These are phyloP conservation scores for Erpornis zantholeuca DNA, from an alignment of 2,113 vertebrate species.

Conservation along the genomic window DNA sequence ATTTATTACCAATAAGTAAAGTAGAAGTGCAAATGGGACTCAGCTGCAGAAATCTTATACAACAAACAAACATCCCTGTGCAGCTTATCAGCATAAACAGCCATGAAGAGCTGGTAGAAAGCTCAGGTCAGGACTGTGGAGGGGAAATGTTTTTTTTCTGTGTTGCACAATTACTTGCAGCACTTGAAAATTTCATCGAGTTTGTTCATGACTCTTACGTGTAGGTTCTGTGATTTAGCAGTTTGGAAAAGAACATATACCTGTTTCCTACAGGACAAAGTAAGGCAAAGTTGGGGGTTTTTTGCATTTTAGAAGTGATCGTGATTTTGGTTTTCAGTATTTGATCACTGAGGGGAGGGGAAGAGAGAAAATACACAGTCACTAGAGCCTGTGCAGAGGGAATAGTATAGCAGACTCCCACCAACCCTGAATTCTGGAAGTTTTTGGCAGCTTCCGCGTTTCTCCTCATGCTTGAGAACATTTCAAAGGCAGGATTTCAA, in stretches of 20 bases:
- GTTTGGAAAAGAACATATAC: neutral
- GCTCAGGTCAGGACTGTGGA: neutral
- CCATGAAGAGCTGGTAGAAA: neutral
- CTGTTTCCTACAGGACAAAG: neutral
- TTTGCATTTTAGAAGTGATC: neutral
- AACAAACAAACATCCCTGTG: neutral
- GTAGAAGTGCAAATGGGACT: neutral
- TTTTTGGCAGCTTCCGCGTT: neutral
- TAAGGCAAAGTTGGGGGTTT: neutral
- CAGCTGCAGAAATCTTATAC: neutral
- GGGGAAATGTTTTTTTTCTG: neutral
- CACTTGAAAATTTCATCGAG: neutral
- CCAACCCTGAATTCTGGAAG: neutral
- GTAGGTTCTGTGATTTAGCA: neutral
- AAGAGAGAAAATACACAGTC: neutral
- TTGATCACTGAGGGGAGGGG: neutral
- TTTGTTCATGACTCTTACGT: neutral
- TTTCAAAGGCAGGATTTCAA: conserved; percentile 23
- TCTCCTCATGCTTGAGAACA: neutral
- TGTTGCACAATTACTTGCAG: neutral
- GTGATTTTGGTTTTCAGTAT: neutral
- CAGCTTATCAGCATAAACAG: neutral
- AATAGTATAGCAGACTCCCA: neutral
- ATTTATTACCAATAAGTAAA: neutral
- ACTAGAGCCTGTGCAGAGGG: neutral